phyloP scores from a whole-genome alignment of 2,113 vertebrate genomes.

The Lagopus muta region DNA sequence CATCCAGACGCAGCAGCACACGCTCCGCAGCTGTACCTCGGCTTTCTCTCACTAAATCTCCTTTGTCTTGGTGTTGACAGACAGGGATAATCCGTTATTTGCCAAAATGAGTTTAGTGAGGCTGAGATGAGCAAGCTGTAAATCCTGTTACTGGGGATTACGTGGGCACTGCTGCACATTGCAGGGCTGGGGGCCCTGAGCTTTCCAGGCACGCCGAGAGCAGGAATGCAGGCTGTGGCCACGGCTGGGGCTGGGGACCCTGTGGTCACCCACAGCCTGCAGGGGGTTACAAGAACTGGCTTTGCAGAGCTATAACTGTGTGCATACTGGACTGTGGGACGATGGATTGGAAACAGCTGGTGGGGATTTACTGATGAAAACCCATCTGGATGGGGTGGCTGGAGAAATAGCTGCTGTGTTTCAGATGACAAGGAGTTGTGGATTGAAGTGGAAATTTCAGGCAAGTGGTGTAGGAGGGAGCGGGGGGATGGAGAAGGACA shows the following conservation, averaged over 20 bases:
- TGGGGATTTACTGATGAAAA: not conserved
- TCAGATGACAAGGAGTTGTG: not conserved
- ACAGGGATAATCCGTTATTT: slow-evolving; percentile 6
- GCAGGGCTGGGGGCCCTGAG: not conserved
- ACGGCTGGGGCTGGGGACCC: not conserved
- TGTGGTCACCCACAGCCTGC: not conserved
- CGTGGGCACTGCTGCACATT: accelerated
- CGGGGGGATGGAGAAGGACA: not conserved
- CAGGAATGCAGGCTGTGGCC: not conserved
- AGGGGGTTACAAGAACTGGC: not conserved
- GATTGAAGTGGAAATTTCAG: not conserved
- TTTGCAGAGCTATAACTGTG: not conserved
- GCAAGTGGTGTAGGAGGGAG: not conserved
- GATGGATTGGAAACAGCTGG: not conserved
- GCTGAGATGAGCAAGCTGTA: slow-evolving; percentile 12
- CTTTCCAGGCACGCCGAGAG: not conserved
- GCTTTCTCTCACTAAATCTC: not conserved
- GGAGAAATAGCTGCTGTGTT: not conserved
- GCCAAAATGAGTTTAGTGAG: slow-evolving; percentile 26
- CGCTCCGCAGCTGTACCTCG: not conserved
- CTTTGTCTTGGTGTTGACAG: not conserved
- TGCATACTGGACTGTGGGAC: not conserved
- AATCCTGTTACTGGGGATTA: slow-evolving; percentile 49
- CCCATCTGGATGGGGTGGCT: not conserved
- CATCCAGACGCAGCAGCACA: not conserved